Conservation (phyloP, 2,888 invertebrate genomes). For the Nymphalis urticae region DNA sequence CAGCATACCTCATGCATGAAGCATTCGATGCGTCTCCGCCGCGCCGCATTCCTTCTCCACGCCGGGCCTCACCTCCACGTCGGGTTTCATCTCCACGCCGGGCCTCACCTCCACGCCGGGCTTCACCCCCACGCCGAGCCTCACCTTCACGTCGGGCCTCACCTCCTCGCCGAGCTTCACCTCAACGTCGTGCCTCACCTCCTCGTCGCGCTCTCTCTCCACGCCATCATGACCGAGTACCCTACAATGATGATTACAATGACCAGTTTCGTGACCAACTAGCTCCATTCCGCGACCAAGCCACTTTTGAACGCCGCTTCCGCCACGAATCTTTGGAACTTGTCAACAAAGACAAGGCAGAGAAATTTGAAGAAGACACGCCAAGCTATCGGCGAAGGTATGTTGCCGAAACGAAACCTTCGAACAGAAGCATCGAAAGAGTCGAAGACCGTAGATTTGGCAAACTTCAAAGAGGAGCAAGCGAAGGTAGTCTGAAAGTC, state of each 20-base stretch:
- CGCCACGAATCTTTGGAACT: constrained; percentile 74
- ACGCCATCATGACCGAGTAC: constrained; percentile 52
- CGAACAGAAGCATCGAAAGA: constrained; percentile 71
- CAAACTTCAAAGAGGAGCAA: constrained; percentile 67
- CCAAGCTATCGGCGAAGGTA: constrained; percentile 75
- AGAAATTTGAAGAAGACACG: constrained; percentile 65
- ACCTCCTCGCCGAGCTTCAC: constrained; percentile 41
- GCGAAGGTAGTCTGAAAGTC: constrained; percentile 74
- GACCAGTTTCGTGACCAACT: constrained; percentile 63
- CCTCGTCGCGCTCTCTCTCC: constrained; percentile 56
- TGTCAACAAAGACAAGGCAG: constrained; percentile 62
- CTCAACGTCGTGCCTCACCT: constrained; percentile 55
- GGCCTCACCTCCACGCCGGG: constrained; percentile 45
- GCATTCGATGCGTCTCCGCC: constrained; percentile 75
- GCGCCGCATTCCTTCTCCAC: constrained; percentile 53
- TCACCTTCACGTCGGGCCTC: too few relatives aligned
- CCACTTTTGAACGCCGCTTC: constrained; percentile 68
- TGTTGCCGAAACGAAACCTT: constrained; percentile 74
- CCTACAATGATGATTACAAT: constrained; percentile 51
- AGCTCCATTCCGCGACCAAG: constrained; percentile 67
- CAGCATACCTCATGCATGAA: constrained; percentile 84
- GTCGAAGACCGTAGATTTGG: constrained; percentile 75
- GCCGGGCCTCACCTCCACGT: constrained; percentile 34
- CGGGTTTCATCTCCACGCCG: constrained; percentile 40
- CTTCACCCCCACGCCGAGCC: constrained; percentile 17